phyloP scores from a whole-genome alignment of 2,113 vertebrate genomes.

The Silurus asotus region DNA sequence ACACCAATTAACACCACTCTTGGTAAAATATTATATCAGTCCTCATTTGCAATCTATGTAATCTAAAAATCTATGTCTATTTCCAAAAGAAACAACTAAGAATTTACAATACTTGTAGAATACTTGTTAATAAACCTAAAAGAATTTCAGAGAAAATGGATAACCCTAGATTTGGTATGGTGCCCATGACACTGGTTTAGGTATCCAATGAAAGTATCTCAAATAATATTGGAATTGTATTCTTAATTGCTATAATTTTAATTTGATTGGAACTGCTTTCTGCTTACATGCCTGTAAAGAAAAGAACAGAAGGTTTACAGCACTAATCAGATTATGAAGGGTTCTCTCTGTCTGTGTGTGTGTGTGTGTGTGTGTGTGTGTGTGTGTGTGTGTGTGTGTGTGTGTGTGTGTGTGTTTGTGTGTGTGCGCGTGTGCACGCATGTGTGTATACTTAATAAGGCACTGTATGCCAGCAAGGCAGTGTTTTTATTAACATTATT shows the following conservation, averaged over 20 bases:
- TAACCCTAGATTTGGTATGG: background rate
- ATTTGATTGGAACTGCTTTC: background rate
- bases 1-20: background rate
- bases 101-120: background rate
- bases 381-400: conserved; percentile 5
- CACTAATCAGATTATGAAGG: conserved; percentile 49
- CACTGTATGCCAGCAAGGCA: conserved; percentile 37
- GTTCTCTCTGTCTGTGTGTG: background rate
- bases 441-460: background rate
- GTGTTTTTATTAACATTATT: background rate
- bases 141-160: background rate
- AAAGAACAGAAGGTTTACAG: conserved; percentile 38
- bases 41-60: background rate
- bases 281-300: conserved; percentile 26
- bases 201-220: background rate
- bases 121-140: too few species aligned
- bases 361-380: background rate
- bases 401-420: conserved; percentile 11
- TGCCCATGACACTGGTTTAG: background rate
- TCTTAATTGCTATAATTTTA: conserved; percentile 32
- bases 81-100: background rate
- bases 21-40: background rate
- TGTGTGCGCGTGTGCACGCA: background rate
- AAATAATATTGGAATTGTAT: background rate
- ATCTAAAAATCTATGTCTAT: background rate